Base-by-base conservation (phyloP, 2,113 vertebrate species). In the Sinocyclocheilus rhinocerous region DNA sequence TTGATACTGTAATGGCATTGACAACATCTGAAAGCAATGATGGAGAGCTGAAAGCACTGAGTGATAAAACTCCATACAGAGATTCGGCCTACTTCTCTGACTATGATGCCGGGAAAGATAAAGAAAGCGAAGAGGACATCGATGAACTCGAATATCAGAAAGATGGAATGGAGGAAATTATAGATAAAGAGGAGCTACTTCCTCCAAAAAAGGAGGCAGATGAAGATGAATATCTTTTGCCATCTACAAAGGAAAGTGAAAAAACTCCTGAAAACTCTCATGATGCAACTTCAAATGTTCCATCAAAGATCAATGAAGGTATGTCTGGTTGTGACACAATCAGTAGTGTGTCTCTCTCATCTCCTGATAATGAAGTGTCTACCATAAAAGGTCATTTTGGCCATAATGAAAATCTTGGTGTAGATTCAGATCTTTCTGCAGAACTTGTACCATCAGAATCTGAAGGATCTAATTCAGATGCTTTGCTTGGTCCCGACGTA, bases 81-180 rank as follows among this genome's bases (percentile, higher is more conserved):
- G 98, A 99, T 94, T 99, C 97, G 0, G 98, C 98, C 24, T 99
- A 99, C 90, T 99, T 99, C 90, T 99, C 98, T 0, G 98, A 99
- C 91, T 96, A 96, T 18, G 98, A 97, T 0, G 7, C 93, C 0
- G 96, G 98, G 55, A 95, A 95, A 11, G 90, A 93, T 93, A 87
- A 16, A 0, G 92, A 93, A 69, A 93, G 91, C 4, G 96, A 96
- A 6, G 95, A 96, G 63, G 77, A 90, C 36, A 48, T 45, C 18
- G 84, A 83, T 57, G 76, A 83, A 76, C 26, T 67, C 70, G 75
- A 87, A 76, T 79, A 39, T 76, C 72, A 22, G 76, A 88, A 4
- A 36, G 83, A 83, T 45, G 59, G 36, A 52, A 2, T 1, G 33
- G 90, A 84, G 83, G 78, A 65, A 18, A 82, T 85, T 55, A 89